These are phyloP conservation scores for Ips nitidus DNA, from an alignment of 1,140 invertebrate species.

Conservation along the genomic window DNA sequence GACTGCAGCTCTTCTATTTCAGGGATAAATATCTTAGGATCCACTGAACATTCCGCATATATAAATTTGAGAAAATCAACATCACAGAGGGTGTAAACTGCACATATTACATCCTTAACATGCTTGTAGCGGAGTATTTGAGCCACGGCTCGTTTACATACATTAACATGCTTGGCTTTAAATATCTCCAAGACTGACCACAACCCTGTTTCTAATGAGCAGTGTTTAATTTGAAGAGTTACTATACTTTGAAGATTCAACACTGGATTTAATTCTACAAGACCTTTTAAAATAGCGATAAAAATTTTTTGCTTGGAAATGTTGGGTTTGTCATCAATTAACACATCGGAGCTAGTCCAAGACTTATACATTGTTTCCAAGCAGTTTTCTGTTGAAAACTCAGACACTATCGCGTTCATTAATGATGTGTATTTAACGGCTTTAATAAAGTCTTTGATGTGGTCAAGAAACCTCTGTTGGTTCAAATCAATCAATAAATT, in stretches of 20 bases:
- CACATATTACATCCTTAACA: conserved; percentile 31
- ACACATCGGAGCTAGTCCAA: neutral
- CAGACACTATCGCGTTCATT: conserved; percentile 32
- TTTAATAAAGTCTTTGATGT: conserved; percentile 38
- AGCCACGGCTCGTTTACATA: conserved; percentile 28
- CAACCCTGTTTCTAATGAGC: conserved; percentile 36
- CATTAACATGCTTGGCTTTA: neutral
- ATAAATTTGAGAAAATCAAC: conserved; percentile 38
- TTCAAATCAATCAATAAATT: conserved; percentile 43
- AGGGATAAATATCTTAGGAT: conserved; percentile 39
- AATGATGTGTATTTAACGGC: conserved; percentile 24
- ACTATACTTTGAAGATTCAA: conserved; percentile 37
- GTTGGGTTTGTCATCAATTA: neutral
- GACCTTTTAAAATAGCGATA: conserved; percentile 28
- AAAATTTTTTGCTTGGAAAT: conserved; percentile 25
- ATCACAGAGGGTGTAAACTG: conserved; percentile 33
- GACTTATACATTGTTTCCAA: conserved; percentile 22
- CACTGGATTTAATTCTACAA: conserved; percentile 33
- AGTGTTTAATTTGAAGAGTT: conserved; percentile 38
- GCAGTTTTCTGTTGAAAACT: conserved; percentile 31
- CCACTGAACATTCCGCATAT: conserved; percentile 31
- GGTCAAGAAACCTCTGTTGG: conserved; percentile 29
- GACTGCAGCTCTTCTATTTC: conserved; percentile 30
- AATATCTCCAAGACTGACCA: conserved; percentile 32
- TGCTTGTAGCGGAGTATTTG: conserved; percentile 28